Evolutionary conservation across 2,888 invertebrate species (phyloP), one percentile per base, ranked within the genome.

Genomic region (Acleris laterana): DNA sequence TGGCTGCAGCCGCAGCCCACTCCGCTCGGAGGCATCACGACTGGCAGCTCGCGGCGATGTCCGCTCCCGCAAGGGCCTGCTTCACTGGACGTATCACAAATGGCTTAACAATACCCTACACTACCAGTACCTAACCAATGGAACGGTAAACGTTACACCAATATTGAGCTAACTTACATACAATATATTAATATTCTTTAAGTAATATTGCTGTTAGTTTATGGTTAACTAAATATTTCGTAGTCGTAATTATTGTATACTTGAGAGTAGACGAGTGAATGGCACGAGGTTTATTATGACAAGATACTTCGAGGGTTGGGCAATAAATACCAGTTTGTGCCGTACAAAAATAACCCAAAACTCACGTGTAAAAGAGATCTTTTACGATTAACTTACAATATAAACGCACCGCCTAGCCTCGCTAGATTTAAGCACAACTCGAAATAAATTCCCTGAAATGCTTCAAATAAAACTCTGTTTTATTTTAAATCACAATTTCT

Each of bases 381-480:
- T 81, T 78, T 79, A 84, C 81, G 74, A 77, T 48, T 78, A 72
- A 76, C 81, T 81, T 79, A 85, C 72, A 81, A 76, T 77, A 79
- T 78, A 79, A 81, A 79, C 84, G 87, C 87, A 85, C 85, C 83
- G 75, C 79, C 74, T 89, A 92, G 92, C 91, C 89, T 82, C 83
- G 92, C 91, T 90, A 90, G 90, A 84, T 72, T 79, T 77, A 86
- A 88, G 88, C 91, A 89, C 90, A 85, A 89, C 88, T 83, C 87
- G 81, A 84, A 87, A 86, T 79, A 80, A 82, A 84, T 87, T 38
- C 85, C 89, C 87, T 88, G 87, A 91, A 90, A 90, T 87, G 88
- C 87, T 87, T 83, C 84, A 92, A 92, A 92, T 92, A 91, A 93
- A 93, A 93, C 91, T 93, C 89, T 89, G 91, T 92, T 92, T 92